Base-by-base conservation (phyloP, 2,888 invertebrate genomes). In the Taenaris catops region DNA sequence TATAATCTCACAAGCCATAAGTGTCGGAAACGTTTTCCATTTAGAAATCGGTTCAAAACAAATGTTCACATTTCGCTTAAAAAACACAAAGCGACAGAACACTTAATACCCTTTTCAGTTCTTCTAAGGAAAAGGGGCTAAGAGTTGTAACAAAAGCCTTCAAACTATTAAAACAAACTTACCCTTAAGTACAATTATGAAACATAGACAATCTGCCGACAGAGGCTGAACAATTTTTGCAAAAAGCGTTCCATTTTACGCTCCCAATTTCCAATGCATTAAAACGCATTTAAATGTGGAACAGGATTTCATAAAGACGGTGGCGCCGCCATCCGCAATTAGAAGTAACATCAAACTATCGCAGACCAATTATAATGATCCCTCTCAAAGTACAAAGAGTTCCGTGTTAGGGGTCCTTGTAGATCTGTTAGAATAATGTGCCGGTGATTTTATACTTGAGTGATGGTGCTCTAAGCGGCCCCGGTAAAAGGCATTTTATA, bases 371-470 rank as follows among this genome's bases (percentile, higher is more conserved):
- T 24, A 34, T 21, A 34, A 14, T 46, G 51, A 46, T 44, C 48
- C 42, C 47, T 48, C 47, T 45, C 24, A 29, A 38, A 36, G 47
- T 24, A 48, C 43, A 48, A 46, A 48, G 48, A 44, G 43, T 46
- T 46, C 46, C 41, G 46, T 37, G 41, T 38, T 37, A 31, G 42
- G 42, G 47, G 40, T 42, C 45, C 47, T 45, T 34, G 27, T 42
- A 29, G 35, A 42, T 45, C 45, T 38, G 47, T 46, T 45, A 48
- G 33, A 48, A 48, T 54, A 52, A 58, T 53, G 48, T 52, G 43
- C 49, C 49, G 55, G 53, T 51, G 53, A 59, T 61, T 61, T 61
- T 56, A 51, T 58, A 60, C 63, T 63, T 57, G 54, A 58, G 49
- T 37, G 50, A 52, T 51, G 54, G 49, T 46, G 51, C 41, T 47